Conservation (phyloP, 2,888 invertebrate species). For the Dioctria linearis region DNA sequence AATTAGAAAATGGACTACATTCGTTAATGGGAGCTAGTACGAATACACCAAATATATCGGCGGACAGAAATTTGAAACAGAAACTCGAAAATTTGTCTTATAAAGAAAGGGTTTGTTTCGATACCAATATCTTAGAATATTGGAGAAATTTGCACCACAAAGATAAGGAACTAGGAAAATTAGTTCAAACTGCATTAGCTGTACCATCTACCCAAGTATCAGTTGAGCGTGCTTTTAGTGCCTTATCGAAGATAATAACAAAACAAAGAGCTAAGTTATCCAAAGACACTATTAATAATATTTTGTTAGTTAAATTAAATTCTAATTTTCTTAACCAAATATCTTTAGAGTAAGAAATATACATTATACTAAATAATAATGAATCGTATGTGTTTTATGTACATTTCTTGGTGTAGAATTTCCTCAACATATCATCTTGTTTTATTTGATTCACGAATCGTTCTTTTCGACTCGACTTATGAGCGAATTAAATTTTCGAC, state of each 20-base stretch:
- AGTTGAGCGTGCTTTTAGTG: slow-evolving; percentile 57
- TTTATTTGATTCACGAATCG: background rate
- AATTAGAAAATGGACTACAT: slow-evolving; percentile 10
- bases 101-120: slow-evolving; percentile 32
- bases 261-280: no score
- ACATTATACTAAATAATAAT: background rate
- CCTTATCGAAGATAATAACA: slow-evolving; percentile 6
- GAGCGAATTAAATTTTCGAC: background rate
- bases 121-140: slow-evolving; percentile 34
- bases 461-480: background rate
- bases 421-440: no score
- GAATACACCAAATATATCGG: background rate
- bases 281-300: slow-evolving; percentile 34
- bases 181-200: slow-evolving; percentile 55
- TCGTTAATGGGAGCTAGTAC: slow-evolving; percentile 6
- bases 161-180: slow-evolving; percentile 47
- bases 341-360: background rate
- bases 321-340: slow-evolving; percentile 3
- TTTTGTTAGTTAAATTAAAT: slow-evolving; percentile 45
- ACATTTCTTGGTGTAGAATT: background rate
- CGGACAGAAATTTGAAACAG: slow-evolving; percentile 25
- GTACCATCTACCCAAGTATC: slow-evolving; percentile 57
- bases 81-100: slow-evolving; percentile 27
- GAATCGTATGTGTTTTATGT: background rate
- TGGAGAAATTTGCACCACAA: slow-evolving; percentile 51